These are phyloP conservation scores for Mixornis gularis DNA, from an alignment of 2,113 vertebrate species.

Conservation along the genomic window DNA sequence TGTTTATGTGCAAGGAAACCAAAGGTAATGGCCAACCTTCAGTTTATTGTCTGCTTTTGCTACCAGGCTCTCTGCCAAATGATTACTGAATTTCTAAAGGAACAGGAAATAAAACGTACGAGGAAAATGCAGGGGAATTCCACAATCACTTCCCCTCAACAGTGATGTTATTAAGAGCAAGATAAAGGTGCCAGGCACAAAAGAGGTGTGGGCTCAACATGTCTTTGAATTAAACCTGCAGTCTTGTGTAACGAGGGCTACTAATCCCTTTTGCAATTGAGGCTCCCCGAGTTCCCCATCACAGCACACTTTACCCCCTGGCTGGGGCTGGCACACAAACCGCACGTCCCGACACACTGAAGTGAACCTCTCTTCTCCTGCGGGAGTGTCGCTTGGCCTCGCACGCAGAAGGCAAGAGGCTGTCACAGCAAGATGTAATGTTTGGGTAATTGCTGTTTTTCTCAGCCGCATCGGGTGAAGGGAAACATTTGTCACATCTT, in stretches of 20 bases:
- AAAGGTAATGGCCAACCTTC: not conserved
- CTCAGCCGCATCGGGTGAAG: not conserved
- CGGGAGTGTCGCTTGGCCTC: not conserved
- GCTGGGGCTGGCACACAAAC: not conserved
- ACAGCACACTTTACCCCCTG: accelerated
- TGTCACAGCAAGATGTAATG: not conserved
- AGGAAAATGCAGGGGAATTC: not conserved
- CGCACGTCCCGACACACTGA: accelerated
- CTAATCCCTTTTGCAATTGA: not conserved
- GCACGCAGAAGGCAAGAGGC: not conserved
- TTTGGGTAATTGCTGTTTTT: not conserved
- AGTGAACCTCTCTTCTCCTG: not conserved
- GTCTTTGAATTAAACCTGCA: not conserved
- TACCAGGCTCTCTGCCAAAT: not conserved
- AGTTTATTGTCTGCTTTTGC: not conserved
- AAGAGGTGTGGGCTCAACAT: not conserved
- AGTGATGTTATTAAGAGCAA: not conserved
- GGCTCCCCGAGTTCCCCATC: not conserved
- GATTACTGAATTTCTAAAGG: not conserved
- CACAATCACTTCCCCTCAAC: not conserved
- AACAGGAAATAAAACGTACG: not conserved
- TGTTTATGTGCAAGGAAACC: not conserved
- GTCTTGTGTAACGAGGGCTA: not conserved
- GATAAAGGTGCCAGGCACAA: not conserved
- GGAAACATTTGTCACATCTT: not conserved